Base-by-base conservation (phyloP, 2,797 vertebrate species). In the Bradypodion pumilum region DNA sequence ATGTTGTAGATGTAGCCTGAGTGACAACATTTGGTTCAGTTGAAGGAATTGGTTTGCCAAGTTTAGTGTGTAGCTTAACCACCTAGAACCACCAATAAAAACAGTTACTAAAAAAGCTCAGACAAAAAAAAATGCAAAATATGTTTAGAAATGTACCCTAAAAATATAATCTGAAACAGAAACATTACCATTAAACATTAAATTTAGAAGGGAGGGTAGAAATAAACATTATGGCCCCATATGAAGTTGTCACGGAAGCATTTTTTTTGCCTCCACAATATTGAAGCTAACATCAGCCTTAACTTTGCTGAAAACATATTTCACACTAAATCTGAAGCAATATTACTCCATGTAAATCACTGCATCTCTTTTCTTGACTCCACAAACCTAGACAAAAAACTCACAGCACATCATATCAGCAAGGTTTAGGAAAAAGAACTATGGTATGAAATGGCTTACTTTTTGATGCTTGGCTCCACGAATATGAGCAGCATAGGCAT, bases 391-490 rank as follows among this genome's bases (percentile, higher is more conserved):
- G 15, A 1, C 37, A 40, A 42, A 62, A 74, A 12, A 23, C 13
- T 5, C 4, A 46, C 56, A 52, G 21, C 35, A 56, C 37, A 19
- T 27, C 32, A 68, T 25, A 25, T 19, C 2, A 42, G 23, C 23
- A 40, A 37, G 9, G 25, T 59, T 5, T 68, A 23, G 13, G 59
- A 40, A 63, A 77, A 40, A n/a, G 7, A 78, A 65, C n/a, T 62
- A 13, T 78, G 21, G 44, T 19, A 9, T 27, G 5, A 83, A 90
- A 83, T 73, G 49, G 19, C 92, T 90, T 95, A 99, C 98, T 97
- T 99, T 99, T 95, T 99, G 98, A 95, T 99, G 98, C 94, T 99
- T 99, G 87, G 98, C 98, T 89, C 98, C 98, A 44, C 98, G 97
- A 93, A 99, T 99, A 91, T 99, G 98, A 27, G 98, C 98, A 73